Percentiles rank a stretch among this genome's conserved stretches.
phyloP scores from a whole-genome alignment of 2,888 invertebrate genomes.

The Lithodes maja region DNA sequence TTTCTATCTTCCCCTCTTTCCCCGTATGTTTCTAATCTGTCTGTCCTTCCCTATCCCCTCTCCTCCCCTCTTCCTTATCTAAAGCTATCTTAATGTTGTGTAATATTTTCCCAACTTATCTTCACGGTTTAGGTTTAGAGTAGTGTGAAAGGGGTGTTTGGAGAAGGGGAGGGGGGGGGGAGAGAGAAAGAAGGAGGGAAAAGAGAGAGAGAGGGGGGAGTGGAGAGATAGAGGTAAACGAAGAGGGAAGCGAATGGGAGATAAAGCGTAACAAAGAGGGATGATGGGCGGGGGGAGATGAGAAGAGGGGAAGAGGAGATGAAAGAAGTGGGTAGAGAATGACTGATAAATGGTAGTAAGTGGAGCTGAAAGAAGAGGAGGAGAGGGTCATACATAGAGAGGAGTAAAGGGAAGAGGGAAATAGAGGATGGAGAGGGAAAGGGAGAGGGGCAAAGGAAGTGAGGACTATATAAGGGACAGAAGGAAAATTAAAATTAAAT shows the following conservation, averaged over 20 bases:
- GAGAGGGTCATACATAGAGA: neutral
- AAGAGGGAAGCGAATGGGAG: neutral
- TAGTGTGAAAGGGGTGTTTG: neutral
- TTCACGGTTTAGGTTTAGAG: neutral
- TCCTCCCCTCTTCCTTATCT: neutral
- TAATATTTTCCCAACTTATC: neutral
- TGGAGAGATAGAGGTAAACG: neutral
- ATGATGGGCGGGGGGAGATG: neutral
- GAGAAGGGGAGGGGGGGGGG: slow-evolving; percentile 14
- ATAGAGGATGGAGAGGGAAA: neutral
- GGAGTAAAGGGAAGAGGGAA: neutral
- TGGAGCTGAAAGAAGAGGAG: neutral
- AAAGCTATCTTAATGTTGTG: neutral
- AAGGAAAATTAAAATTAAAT: too few relatives aligned
- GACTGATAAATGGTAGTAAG: neutral
- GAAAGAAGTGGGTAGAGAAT: neutral
- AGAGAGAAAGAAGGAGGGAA: slow-evolving; percentile 34
- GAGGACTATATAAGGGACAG: too few relatives aligned
- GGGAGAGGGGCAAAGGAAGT: neutral
- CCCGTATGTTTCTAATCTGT: neutral
- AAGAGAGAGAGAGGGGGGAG: neutral
- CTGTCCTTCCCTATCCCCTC: too few relatives aligned
- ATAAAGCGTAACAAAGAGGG: neutral
- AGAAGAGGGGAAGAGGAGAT: neutral
- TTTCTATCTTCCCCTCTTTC: neutral